phyloP scores from a whole-genome alignment of 2,797 vertebrate species.

The Galago senegalensis region DNA sequence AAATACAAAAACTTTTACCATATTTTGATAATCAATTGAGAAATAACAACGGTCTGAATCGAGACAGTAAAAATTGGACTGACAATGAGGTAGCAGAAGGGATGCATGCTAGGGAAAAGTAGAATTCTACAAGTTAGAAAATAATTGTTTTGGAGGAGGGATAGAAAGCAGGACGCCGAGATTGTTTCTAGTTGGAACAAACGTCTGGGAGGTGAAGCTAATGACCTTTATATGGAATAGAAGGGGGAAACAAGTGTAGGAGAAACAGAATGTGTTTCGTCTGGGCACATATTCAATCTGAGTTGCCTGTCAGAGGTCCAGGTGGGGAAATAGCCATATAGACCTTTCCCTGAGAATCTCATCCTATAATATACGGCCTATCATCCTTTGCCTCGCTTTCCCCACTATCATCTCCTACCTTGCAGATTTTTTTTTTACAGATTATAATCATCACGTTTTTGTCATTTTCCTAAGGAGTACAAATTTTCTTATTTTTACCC shows the following conservation, averaged over 20 bases:
- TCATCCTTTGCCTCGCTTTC: background rate
- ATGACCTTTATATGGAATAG: background rate
- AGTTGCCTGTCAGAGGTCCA: background rate
- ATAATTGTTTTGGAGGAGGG: background rate
- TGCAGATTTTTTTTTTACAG: background rate
- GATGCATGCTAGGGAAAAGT: background rate
- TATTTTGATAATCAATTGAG: background rate
- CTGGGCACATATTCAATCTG: background rate
- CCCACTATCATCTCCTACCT: background rate
- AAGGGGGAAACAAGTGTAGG: background rate
- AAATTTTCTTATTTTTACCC: slow-evolving; percentile 33
- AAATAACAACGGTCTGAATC: background rate
- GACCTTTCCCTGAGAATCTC: background rate
- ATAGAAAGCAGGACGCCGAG: background rate
- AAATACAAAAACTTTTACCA: background rate
- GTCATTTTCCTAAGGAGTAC: slow-evolving; percentile 33
- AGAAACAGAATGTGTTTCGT: background rate
- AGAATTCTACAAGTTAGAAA: background rate
- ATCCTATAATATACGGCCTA: background rate
- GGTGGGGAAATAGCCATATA: background rate
- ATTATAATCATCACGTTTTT: background rate
- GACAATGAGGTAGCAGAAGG: background rate
- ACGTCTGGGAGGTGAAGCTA: background rate
- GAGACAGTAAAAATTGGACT: background rate
- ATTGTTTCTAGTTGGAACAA: background rate